A percentile compares a stretch with the other conserved stretches of the same genome.
Conservation (phyloP, 2,888 invertebrate species). For the Erynnis tages region DNA sequence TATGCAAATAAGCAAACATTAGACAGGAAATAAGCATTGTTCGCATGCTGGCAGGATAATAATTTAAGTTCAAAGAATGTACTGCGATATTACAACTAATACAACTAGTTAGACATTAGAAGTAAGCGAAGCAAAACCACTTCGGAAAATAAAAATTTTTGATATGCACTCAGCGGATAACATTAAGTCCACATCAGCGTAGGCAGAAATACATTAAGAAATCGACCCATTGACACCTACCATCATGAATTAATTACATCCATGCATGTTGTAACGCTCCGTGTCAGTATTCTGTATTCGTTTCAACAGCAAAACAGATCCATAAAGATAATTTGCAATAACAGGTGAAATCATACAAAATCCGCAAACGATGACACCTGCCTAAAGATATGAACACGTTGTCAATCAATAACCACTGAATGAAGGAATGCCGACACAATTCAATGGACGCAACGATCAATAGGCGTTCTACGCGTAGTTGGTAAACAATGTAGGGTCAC, state of each 20-base stretch:
- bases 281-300: not conserved
- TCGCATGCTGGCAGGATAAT: no score
- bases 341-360: slow-evolving; percentile 12
- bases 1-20: slow-evolving; percentile 33
- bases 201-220: not conserved
- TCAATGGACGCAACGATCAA: slow-evolving; percentile 47
- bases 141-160: not conserved
- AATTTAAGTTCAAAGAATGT: no score
- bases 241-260: not conserved
- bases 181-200: not conserved
- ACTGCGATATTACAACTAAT: no score
- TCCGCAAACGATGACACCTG: slow-evolving; percentile 12
- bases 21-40: not conserved
- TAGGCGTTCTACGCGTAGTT: slow-evolving; percentile 32
- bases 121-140: not conserved
- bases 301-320: not conserved
- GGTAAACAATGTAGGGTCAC: slow-evolving; percentile 34
- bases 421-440: slow-evolving; percentile 43
- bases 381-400: slow-evolving; percentile 25
- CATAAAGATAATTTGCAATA: slow-evolving; percentile 30
- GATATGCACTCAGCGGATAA: not conserved
- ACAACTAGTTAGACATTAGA: no score
- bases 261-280: not conserved
- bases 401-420: slow-evolving; percentile 52
- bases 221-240: not conserved